Base-by-base conservation (phyloP, 2,888 invertebrate genomes). In the Drosophila conformis region DNA sequence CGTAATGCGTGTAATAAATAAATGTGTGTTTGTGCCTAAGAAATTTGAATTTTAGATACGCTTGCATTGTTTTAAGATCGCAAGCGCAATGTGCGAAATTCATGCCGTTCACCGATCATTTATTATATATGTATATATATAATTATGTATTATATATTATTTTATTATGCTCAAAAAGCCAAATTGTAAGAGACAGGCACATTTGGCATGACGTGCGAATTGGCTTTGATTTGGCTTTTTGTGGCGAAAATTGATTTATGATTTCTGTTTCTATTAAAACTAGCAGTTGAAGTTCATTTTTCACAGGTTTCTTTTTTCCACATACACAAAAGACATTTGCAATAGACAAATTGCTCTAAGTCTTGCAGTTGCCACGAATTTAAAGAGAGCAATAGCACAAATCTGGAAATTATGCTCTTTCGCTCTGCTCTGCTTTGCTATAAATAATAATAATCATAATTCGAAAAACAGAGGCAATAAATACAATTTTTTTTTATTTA, bases 141-240 rank as follows among this genome's bases (percentile, higher is more conserved):
- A 29, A 7, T 7, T 29, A 29, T 29, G 0, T 42, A 46, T 46
- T 46, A 7, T 46, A 2, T 31, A 60, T 11, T 54, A 60, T 25
- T 70, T 31, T 62, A 48, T 66, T 27, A 11, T 40, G 38, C 27
- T 31, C 13, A 57, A 57, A 38, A 65, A 61, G 42, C 38, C 53
- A 54, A 64, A 73, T 58, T 72, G 40, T 54, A 76, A 73, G 76
- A 69, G 79, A 77, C 71, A 83, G 68, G 68, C 67, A 73, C 70
- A 79, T 77, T 84, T 76, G 69, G 60, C 57, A 35, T 77, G 80
- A 76, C 69, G 73, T 70, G 63, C 59, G 63, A 78, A 74, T 70
- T 64, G 35, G 27, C 62, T 69, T 63, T 66, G 54, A 54, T 42
- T 69, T 54, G 31, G 67, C 27, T 58, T 62, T 51, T 67, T 35